A percentile compares a stretch with the other conserved stretches of the same genome.
Conservation (phyloP, 2,797 vertebrate genomes). For the Nyctibius grandis region DNA sequence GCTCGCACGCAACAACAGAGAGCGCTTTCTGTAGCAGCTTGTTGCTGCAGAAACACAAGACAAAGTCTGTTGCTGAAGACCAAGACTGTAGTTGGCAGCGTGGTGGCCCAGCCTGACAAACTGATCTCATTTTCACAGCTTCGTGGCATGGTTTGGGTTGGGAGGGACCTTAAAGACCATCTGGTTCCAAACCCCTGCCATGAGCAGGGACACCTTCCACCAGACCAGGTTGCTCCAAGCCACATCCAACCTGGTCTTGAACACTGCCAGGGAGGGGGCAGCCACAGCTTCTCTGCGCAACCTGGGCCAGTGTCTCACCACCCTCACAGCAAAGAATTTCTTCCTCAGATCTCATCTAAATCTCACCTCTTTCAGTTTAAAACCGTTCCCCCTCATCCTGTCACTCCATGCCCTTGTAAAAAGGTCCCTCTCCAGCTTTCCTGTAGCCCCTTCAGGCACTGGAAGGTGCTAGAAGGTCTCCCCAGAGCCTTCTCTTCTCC, state of each 20-base stretch:
- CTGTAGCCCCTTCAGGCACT: neutral
- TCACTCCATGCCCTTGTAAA: neutral
- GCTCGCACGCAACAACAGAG: constrained; percentile 5
- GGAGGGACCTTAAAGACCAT: no score
- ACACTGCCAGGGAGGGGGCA: neutral
- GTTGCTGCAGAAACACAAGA: neutral
- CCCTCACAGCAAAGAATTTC: fast-evolving
- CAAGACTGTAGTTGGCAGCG: neutral
- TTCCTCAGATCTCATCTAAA: neutral
- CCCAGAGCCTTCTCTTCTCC: neutral
- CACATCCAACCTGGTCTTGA: fast-evolving
- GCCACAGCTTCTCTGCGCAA: neutral
- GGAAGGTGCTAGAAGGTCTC: neutral
- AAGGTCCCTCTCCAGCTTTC: neutral
- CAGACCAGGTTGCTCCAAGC: neutral
- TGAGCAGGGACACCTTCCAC: neutral
- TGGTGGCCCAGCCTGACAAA: neutral
- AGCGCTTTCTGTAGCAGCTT: neutral
- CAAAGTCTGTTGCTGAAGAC: neutral
- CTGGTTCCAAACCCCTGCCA: neutral
- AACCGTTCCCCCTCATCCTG: neutral
- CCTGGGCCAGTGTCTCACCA: fast-evolving
- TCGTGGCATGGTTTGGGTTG: neutral
- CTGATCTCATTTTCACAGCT: neutral
- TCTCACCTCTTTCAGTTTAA: neutral